These are phyloP conservation scores for Genyomyrus donnyi DNA, from an alignment of 2,113 vertebrate genomes.

Conservation along the genomic window DNA sequence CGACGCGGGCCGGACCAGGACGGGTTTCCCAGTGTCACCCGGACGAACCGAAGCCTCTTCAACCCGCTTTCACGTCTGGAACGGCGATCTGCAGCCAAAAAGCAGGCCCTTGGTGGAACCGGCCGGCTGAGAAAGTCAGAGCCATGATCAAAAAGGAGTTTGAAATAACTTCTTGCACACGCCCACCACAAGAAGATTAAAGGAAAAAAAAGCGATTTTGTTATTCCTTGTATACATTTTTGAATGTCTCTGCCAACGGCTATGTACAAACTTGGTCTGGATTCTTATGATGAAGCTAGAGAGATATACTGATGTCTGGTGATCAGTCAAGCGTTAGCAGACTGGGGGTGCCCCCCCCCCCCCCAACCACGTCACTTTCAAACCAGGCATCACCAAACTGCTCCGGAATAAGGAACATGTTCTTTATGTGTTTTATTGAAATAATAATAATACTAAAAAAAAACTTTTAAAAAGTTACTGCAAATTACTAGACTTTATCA, in stretches of 20 bases:
- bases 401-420: neutral
- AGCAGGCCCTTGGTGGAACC: neutral
- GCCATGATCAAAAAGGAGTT: conserved; percentile 17
- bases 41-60: neutral
- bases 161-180: conserved; percentile 20
- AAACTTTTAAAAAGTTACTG: neutral
- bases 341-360: neutral
- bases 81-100: neutral
- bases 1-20: too few relatives aligned
- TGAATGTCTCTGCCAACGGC: neutral
- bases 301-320: neutral
- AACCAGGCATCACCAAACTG: neutral
- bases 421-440: neutral
- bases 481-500: neutral
- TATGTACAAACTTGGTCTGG: neutral
- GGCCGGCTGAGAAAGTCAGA: neutral
- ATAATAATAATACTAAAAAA: neutral
- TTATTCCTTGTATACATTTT: conserved; percentile 15
- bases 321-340: neutral
- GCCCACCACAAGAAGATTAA: conserved; percentile 27
- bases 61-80: neutral
- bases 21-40: neutral
- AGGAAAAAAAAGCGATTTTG: conserved; percentile 18
- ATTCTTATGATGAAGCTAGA: neutral
- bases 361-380: neutral